Evolutionary conservation across 2,113 vertebrate species (phyloP).

Genomic region (Syrmaticus mikado): DNA sequence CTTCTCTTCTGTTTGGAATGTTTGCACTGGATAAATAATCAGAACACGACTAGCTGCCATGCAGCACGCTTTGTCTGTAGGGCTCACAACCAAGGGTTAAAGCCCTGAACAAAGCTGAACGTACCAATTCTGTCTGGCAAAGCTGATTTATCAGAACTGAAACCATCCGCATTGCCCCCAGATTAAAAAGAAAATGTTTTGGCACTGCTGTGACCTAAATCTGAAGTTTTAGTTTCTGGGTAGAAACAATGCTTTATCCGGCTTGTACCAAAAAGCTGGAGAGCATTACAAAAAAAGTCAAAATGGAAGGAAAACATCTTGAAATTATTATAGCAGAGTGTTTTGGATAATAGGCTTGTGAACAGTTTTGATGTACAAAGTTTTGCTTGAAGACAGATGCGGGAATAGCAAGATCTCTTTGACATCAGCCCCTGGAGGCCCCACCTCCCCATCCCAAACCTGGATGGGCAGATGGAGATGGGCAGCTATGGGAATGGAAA

Average conservation of each 20-base stretch:
- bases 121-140: background rate
- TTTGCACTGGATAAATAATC: background rate
- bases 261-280: conserved; percentile 34
- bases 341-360: conserved; percentile 43
- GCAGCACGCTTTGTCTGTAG: background rate
- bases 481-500: background rate
- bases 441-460: background rate
- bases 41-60: background rate
- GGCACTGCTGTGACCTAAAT: conserved; percentile 20
- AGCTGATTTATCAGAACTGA: conserved; percentile 14
- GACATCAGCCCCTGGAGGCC: background rate
- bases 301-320: conserved; percentile 53
- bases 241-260: conserved; percentile 32
- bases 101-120: background rate
- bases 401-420: conserved; percentile 2
- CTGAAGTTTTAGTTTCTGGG: conserved; percentile 14
- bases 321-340: conserved; percentile 47
- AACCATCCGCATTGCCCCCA: conserved; percentile 22
- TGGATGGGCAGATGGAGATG: background rate
- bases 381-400: conserved; percentile 47
- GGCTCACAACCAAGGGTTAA: background rate
- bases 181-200: background rate
- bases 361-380: background rate
- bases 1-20: conserved; percentile 2
- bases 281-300: conserved; percentile 1